Evolutionary conservation across 2,888 invertebrate species (phyloP).

Genomic region (Sipha maydis): DNA sequence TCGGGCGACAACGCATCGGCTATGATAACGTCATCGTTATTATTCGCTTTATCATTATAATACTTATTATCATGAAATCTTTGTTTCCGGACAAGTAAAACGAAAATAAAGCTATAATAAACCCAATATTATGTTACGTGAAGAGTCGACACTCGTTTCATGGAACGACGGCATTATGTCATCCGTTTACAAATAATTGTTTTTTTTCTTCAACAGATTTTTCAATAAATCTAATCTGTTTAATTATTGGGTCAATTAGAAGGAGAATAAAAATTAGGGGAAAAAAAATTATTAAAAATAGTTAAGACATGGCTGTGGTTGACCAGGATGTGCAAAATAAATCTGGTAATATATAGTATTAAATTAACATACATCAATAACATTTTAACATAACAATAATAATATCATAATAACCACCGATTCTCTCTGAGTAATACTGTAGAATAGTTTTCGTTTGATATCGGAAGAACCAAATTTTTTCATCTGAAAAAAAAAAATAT

Average conservation of each 20-base stretch:
- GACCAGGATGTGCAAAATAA: slow-evolving; percentile 11
- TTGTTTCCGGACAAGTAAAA: too few relatives aligned
- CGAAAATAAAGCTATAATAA: too few relatives aligned
- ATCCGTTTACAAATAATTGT: slow-evolving; percentile 9
- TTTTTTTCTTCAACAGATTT: not conserved
- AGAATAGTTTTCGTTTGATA: not conserved
- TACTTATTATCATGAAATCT: not conserved
- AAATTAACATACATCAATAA: not conserved
- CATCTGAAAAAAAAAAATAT: slow-evolving; percentile 33
- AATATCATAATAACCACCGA: not conserved
- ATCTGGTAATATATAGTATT: slow-evolving; percentile 31
- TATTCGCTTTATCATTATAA: not conserved
- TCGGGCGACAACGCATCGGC: not conserved
- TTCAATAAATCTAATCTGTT: not conserved
- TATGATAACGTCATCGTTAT: not conserved
- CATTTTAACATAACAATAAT: not conserved
- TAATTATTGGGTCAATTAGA: not conserved
- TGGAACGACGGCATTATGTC: not conserved
- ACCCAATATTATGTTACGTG: not conserved
- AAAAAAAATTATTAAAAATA: not conserved
- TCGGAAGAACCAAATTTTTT: not conserved
- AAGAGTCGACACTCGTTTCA: not conserved
- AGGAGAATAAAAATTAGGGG: not conserved
- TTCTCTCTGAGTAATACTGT: not conserved
- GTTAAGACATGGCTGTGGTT: not conserved